These are phyloP conservation scores for Pseudochromis fuscus DNA, from an alignment of 2,797 vertebrate genomes.

Conservation along the genomic window DNA sequence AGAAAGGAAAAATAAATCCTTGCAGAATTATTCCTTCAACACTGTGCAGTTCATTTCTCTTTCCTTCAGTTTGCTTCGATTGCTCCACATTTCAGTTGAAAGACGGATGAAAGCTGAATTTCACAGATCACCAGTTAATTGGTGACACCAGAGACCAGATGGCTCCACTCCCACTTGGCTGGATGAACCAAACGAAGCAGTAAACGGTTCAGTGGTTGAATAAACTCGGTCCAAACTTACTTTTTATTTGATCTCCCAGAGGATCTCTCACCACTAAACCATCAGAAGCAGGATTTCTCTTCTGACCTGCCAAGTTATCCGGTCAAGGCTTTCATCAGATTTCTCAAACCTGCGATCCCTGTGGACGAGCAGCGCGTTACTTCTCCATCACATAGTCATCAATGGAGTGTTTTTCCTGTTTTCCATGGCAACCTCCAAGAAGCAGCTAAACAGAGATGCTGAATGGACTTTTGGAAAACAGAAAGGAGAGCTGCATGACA, in stretches of 20 bases:
- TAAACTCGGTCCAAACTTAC: slow-evolving; percentile 5
- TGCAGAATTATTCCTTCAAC: no score
- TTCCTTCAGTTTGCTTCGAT: no score
- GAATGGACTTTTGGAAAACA: slow-evolving; percentile 31
- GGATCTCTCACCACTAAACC: slow-evolving; percentile 14
- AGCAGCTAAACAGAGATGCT: slow-evolving; percentile 15
- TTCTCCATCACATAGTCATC: slow-evolving; percentile 12
- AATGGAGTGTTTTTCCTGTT: slow-evolving; percentile 17
- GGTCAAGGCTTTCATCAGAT: slow-evolving; percentile 18
- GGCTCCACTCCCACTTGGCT: slow-evolving; percentile 13
- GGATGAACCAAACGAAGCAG: slow-evolving; percentile 1
- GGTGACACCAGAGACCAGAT: background rate
- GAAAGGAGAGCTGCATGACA: slow-evolving; percentile 43
- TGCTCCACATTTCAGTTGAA: no score
- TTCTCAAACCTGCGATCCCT: background rate
- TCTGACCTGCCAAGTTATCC: slow-evolving; percentile 18
- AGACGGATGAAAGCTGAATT: background rate
- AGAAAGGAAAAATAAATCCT: no score
- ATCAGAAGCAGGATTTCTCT: slow-evolving; percentile 10
- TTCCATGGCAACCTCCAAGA: slow-evolving; percentile 37
- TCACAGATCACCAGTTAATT: background rate
- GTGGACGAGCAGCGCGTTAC: slow-evolving; percentile 10
- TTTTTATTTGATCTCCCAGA: slow-evolving; percentile 26
- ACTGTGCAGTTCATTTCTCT: no score
- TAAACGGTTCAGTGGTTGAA: slow-evolving; percentile 4